Conservation (phyloP, 2,113 vertebrate species). For the Nicator chloris region DNA sequence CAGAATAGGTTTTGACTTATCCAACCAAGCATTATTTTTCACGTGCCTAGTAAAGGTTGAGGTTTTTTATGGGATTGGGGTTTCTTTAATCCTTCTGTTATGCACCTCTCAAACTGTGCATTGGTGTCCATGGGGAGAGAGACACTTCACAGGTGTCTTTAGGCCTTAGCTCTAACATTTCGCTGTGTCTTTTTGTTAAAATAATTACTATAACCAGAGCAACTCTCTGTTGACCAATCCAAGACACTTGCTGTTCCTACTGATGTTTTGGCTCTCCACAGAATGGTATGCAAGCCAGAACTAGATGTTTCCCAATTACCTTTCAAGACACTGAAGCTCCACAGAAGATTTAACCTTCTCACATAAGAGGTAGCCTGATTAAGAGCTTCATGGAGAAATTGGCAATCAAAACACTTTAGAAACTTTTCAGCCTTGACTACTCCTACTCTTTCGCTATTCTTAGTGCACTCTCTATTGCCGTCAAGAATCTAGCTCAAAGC, state of each 20-base stretch:
- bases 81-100: neutral
- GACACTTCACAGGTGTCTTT: neutral
- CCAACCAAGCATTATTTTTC: neutral
- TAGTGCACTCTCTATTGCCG: conserved; percentile 29
- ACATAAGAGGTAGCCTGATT: conserved; percentile 27
- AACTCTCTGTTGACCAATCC: neutral
- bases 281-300: neutral
- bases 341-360: neutral
- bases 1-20: neutral
- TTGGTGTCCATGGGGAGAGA: neutral
- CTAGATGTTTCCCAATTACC: neutral
- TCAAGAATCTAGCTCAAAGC: conserved; percentile 57
- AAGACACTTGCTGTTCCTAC: neutral
- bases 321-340: neutral
- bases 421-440: conserved; percentile 63
- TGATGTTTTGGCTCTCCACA: neutral
- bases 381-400: conserved; percentile 9
- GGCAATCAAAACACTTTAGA: conserved; percentile 58
- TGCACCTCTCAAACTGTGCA: neutral
- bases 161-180: neutral
- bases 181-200: neutral
- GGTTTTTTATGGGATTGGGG: neutral
- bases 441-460: conserved; percentile 72
- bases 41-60: neutral
- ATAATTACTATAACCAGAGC: neutral